Percentiles rank a stretch among this genome's conserved stretches.
Conservation (phyloP, 2,113 vertebrate species). For the Aepyceros melampus region DNA sequence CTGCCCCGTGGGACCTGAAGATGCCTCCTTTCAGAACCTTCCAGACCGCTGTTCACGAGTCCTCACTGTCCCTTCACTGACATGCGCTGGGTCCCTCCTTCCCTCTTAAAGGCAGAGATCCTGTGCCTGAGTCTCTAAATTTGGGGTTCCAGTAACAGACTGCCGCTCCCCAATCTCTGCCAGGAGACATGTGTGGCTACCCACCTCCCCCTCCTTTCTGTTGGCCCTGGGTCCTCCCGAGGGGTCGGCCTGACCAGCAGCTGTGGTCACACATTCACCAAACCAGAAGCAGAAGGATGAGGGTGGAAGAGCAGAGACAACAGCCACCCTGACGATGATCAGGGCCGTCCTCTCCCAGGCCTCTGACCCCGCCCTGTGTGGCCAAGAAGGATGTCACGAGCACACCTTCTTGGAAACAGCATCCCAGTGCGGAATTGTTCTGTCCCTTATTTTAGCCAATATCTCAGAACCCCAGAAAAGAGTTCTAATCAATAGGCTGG, state of each 20-base stretch:
- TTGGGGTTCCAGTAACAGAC: rapidly evolving
- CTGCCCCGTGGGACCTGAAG: rapidly evolving
- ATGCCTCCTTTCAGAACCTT: background rate
- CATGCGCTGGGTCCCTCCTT: rapidly evolving
- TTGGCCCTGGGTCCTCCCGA: rapidly evolving
- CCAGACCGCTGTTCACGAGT: rapidly evolving
- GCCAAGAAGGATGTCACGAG: rapidly evolving
- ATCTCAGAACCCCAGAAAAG: background rate
- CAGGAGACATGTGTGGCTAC: rapidly evolving
- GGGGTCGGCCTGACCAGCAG: rapidly evolving
- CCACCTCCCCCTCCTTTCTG: rapidly evolving
- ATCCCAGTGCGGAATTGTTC: background rate
- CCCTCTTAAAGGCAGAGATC: too few relatives aligned
- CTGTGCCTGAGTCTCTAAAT: background rate
- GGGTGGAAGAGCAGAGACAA: rapidly evolving
- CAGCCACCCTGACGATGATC: rapidly evolving
- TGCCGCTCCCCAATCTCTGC: rapidly evolving
- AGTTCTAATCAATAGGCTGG: conserved; percentile 22
- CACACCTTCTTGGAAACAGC: background rate
- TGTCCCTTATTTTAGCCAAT: background rate
- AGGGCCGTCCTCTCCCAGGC: rapidly evolving
- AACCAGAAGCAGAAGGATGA: background rate
- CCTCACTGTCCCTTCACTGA: rapidly evolving
- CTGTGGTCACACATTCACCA: rapidly evolving
- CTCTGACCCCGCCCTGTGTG: rapidly evolving